Conservation (phyloP, 2,797 vertebrate species). For the Todus mexicanus region DNA sequence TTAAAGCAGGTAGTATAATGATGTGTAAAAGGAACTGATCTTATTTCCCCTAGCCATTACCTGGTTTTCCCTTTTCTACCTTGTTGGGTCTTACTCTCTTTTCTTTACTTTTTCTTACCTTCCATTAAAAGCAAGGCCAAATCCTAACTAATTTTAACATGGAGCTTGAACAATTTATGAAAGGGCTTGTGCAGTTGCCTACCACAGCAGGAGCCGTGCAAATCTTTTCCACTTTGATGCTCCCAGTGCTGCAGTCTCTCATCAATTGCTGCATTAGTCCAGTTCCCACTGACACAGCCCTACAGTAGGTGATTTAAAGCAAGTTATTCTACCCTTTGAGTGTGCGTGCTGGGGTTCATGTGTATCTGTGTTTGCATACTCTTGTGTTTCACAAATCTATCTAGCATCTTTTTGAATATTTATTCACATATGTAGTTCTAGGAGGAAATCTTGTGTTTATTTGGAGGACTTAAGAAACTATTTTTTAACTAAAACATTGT, state of each 20-base stretch:
- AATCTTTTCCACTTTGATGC: conserved; percentile 37
- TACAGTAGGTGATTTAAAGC: background rate
- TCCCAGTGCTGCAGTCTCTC: background rate
- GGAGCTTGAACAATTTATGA: background rate
- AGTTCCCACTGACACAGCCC: background rate
- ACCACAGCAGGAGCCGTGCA: background rate
- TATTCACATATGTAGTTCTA: background rate
- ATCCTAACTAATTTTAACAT: background rate
- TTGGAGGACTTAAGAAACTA: background rate
- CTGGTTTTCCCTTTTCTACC: background rate
- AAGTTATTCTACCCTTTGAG: background rate
- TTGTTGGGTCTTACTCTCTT: background rate
- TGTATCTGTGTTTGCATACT: rapidly evolving
- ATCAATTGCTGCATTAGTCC: background rate
- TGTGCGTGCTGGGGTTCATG: background rate
- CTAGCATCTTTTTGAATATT: background rate
- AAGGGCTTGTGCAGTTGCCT: background rate
- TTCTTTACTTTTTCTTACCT: background rate
- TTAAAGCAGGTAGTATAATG: background rate
- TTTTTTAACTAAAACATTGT: background rate
- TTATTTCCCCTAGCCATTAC: rapidly evolving
- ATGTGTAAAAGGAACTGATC: background rate
- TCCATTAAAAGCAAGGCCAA: background rate
- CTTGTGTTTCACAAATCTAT: background rate
- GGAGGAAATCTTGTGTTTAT: background rate